Base-by-base conservation (phyloP, 2,113 vertebrate genomes). In the Ptychochromis oligacanthus region DNA sequence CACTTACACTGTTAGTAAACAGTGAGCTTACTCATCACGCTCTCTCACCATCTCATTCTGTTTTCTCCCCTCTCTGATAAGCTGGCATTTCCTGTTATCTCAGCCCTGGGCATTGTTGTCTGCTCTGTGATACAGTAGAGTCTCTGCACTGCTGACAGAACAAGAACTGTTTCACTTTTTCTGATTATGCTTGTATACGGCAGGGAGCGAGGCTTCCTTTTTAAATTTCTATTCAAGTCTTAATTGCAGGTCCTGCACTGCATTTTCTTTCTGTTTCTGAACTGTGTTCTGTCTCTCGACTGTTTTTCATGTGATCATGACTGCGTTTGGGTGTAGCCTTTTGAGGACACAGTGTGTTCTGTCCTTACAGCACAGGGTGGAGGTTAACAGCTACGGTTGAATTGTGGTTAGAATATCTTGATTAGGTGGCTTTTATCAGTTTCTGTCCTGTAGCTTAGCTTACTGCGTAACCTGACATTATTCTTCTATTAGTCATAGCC, bases 71-170 rank as follows among this genome's bases (percentile, higher is more conserved):
- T 89, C 79, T 89, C 75, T 89, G 90, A 94, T 94, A 93, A 93
- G 92, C 90, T 94, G 93, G 92, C 91, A 94, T 95, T 96, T 96
- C 95, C 94, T 95, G 95, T 95, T 95, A 92, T 94, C 92, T 93
- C 80, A 84, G 90, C 90, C 78, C 43, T 84, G 83, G 89, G 85
- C 89, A 92, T 93, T 94, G 93, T 93, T 93, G 92, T 94, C 91
- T 91, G 86, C 86, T 74, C 75, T 89, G 83, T 88, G 84, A 91
- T 92, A 86, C 90, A 76, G 84, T 83, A 28, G 78, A 91, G 79
- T 82, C 90, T 87, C 83, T 81, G 88, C 86, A 28, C 76, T 62
- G 88, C 86, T 92, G 87, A 89, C 86, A 82, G 91, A 87, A 92
- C 87, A 83, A 90, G 86, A 93, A 79, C 85, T 78, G 84, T 80